These are phyloP conservation scores for Lerista edwardsae DNA, from an alignment of 2,797 vertebrate species.

Conservation along the genomic window DNA sequence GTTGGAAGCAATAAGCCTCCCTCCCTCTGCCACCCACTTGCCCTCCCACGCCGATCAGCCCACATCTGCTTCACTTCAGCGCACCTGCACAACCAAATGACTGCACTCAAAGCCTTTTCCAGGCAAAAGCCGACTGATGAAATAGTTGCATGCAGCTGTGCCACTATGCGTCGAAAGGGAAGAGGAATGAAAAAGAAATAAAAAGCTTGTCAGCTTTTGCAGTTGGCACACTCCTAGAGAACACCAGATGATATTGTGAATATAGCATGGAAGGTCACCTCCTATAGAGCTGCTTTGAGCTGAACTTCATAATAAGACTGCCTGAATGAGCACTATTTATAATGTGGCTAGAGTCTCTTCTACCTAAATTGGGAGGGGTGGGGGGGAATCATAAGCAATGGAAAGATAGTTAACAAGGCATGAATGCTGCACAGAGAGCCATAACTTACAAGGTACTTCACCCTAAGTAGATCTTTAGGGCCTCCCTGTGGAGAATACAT, in stretches of 20 bases:
- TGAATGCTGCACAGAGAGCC: not conserved
- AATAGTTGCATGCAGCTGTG: constrained; percentile 28
- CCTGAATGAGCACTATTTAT: not conserved
- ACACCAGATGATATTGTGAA: not conserved
- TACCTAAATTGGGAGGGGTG: not conserved
- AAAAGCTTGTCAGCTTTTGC: not conserved
- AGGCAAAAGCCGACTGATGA: not conserved
- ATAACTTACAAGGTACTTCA: not conserved
- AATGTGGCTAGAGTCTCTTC: not conserved
- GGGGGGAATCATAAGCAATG: not conserved
- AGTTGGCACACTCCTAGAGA: not conserved
- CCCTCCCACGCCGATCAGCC: not conserved
- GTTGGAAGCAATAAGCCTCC: not conserved
- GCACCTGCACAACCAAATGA: not conserved
- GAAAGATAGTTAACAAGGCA: not conserved
- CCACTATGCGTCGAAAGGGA: not conserved
- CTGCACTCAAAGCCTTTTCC: constrained; percentile 28
- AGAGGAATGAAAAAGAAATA: not conserved
- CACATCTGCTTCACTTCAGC: constrained; percentile 16
- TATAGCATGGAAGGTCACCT: not conserved
- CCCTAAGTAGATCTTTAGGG: not conserved
- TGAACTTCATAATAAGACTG: not conserved
- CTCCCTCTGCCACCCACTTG: not conserved
- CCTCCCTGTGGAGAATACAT: not conserved
- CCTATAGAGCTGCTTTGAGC: not conserved